Evolutionary conservation across 2,797 vertebrate genomes (phyloP), one percentile per base, ranked within the genome.

Genomic region (Tragelaphus oryx): DNA sequence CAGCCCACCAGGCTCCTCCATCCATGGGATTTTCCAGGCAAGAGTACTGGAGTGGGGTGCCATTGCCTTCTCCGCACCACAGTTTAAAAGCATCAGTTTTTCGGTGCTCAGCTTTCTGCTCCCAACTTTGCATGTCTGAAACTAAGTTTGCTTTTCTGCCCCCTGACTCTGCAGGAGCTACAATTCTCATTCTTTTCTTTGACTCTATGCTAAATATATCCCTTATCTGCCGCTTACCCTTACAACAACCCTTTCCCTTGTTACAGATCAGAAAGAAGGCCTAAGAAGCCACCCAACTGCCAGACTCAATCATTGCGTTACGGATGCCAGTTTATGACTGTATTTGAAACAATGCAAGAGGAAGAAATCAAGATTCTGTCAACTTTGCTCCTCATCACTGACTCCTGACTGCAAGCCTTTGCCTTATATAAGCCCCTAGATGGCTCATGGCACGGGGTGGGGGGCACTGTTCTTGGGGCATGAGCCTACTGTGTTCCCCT

Each of bases 361-460:
- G 62, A 68, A 37, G 62, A 68, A 68, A 68, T 37, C 33, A 68
- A 68, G 62, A 22, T 68, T 68, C 62, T 37, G 8, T 22, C 62
- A 68, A 20, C n/a, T 37, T 68, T 37, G n/a, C 33, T 37, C 4
- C 62, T 68, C n/a, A 37, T 68, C 17, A 68, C 17, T 2, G 0
- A 68, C 33, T 68, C n/a, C n/a, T 65, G 62, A 65, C n/a, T 33
- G 62, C 62, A 65, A 65, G n/a, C 17, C n/a, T 33, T 65, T 65
- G 62, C 62, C n/a, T 65, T 65, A 65, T 20, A 33, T 65, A 65
- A 65, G 62, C 62, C 62, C 17, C 62, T 65, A 33, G n/a, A 65
- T 0, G 4, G n/a, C 17, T 68, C 62, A 68, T 37, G 62, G n/a
- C 0, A 16, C 4, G 13, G 9, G 8, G 1, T 22, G 13, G 11